Evolutionary conservation across 1,140 invertebrate genomes (phyloP), one percentile per base, ranked within the genome.

Genomic region (Drosophila tani): DNA sequence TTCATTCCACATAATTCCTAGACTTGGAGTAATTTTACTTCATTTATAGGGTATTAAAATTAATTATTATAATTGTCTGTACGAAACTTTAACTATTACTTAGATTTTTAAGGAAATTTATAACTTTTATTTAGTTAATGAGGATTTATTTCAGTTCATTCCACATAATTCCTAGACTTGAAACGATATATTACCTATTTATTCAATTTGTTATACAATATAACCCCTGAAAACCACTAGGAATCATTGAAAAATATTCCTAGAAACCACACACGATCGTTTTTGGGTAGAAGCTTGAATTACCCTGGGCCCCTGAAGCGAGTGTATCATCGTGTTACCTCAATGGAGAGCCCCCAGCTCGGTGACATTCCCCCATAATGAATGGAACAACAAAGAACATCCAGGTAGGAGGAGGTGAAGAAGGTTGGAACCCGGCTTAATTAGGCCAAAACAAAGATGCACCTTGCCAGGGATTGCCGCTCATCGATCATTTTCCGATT

Each of bases 401-500:
- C 32, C 19, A 15, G 53, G 19, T 4, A 8, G 41, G 12, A 17
- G 24, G n/a, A 45, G 43, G 32, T 15, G 21, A 35, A n/a, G 27
- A 50, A 38, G 24, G 40, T 15, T 9, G 27, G 11, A 32, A 35
- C 55, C 24, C 29, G 63, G 63, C 58, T 67, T 67, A 67, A 67
- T 67, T 67, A 35, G 46, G 46, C 41, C 43, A 46, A 60, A 35
- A 64, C 70, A 62, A 57, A 76, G 58, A 35, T 49, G 57, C 67
- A 68, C 63, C 66, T 64, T 56, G 49, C 21, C 55, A 40, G 32
- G 79, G 66, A 65, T 75, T 62, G 68, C 66, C 75, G 81, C 58
- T 75, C 71, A 86, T 86, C 80, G 83, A 82, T 86, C 83, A 86
- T 87, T 86, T 85, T 85, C 82, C 79, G 59, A 82, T 87, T 87